phyloP scores from a whole-genome alignment of 2,797 vertebrate genomes.

The Vespertilio murinus region DNA sequence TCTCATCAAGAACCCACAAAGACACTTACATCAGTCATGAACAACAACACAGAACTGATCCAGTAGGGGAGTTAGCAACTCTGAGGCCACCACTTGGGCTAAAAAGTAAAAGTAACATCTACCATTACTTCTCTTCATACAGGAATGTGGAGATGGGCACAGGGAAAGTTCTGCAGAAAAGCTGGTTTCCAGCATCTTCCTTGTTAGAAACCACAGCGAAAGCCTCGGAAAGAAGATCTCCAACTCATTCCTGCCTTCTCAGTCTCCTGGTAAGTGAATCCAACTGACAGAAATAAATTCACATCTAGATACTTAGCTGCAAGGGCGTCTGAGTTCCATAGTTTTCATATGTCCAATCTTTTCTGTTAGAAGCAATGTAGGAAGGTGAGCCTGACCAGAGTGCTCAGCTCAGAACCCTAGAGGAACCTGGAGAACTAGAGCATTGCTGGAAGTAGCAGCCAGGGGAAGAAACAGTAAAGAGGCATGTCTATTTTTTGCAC shows the following conservation, averaged over 20 bases:
- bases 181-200: not conserved
- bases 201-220: not conserved
- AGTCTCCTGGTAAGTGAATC: not conserved
- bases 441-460: not conserved
- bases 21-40: not conserved
- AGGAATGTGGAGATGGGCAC: not conserved
- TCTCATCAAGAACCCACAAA: not conserved
- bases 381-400: not conserved
- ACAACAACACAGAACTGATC: not conserved
- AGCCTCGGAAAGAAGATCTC: not conserved
- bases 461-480: not conserved
- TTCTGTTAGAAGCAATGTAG: not conserved
- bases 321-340: not conserved
- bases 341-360: not conserved
- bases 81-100: not conserved
- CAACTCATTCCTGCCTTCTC: not conserved
- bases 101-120: not conserved
- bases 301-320: not conserved
- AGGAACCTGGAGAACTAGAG: not conserved
- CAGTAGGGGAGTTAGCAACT: not conserved
- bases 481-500: not conserved
- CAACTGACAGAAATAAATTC: not conserved
- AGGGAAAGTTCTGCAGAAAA: not conserved
- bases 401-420: not conserved
- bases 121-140: not conserved